phyloP scores from a whole-genome alignment of 2,113 vertebrate genomes.

The Chaetura pelagica region DNA sequence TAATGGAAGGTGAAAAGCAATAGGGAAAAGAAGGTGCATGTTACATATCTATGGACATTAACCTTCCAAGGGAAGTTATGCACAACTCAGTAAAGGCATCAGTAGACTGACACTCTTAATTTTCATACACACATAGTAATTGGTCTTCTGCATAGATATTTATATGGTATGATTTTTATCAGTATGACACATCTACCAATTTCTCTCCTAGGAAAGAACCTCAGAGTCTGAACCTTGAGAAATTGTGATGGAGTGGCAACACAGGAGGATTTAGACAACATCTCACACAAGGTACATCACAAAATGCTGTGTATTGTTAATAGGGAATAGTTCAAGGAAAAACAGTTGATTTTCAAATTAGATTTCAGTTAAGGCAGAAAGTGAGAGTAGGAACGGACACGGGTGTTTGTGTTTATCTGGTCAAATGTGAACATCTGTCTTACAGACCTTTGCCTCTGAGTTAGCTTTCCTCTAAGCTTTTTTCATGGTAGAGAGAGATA shows the following conservation, averaged over 20 bases:
- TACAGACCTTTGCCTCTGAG: not conserved
- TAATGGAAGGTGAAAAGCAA: slow-evolving; percentile 1
- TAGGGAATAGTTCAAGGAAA: not conserved
- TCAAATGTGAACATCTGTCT: not conserved
- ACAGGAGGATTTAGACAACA: not conserved
- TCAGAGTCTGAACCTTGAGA: not conserved
- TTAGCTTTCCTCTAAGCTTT: not conserved
- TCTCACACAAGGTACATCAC: not conserved
- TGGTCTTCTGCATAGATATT: not conserved
- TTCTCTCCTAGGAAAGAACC: slow-evolving; percentile 1
- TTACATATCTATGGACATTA: not conserved
- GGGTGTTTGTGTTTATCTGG: not conserved
- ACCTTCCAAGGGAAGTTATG: not conserved
- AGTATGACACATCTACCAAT: not conserved
- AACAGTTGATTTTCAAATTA: not conserved
- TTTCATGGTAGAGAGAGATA: not conserved
- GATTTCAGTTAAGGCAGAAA: not conserved
- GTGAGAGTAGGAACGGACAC: not conserved
- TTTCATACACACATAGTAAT: slow-evolving; percentile 1
- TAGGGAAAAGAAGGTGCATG: not conserved
- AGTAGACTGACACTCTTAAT: not conserved
- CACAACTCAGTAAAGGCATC: not conserved
- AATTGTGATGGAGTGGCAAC: not conserved
- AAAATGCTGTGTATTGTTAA: not conserved
- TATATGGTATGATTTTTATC: not conserved